These are phyloP conservation scores for Drosophila prosaltans DNA, from an alignment of 1,140 invertebrate genomes.

Conservation along the genomic window DNA sequence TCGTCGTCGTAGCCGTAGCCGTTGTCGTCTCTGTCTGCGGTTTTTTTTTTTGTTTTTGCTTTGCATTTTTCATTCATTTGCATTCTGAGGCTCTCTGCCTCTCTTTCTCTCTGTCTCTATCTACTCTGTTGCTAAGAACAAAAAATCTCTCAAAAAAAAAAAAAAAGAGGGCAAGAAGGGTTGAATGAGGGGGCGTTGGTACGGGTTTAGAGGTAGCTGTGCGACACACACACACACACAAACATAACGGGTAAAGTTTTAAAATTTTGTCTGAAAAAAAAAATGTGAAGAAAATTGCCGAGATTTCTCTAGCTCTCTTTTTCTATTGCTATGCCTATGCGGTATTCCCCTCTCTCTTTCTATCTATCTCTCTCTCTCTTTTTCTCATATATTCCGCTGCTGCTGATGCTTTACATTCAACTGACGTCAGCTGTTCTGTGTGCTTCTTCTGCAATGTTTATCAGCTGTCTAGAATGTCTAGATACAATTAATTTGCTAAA, in stretches of 20 bases:
- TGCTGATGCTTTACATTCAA: neutral
- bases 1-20: conserved; percentile 38
- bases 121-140: conserved; percentile 47
- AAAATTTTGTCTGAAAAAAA: conserved; percentile 37
- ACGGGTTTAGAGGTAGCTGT: conserved; percentile 18
- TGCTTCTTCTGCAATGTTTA: conserved; percentile 16
- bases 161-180: conserved; percentile 35
- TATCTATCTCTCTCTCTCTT: too few relatives aligned
- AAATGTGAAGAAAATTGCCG: conserved; percentile 11
- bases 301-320: neutral
- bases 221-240: neutral
- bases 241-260: conserved; percentile 55
- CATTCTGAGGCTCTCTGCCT: conserved; percentile 39
- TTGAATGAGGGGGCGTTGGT: conserved; percentile 1
- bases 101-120: neutral
- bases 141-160: conserved; percentile 21
- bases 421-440: conserved; percentile 52
- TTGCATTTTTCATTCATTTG: conserved; percentile 75
- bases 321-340: neutral
- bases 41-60: conserved; percentile 43
- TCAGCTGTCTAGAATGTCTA: conserved; percentile 5
- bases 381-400: neutral
- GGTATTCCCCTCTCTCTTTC: too few relatives aligned
- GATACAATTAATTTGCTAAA: conserved; percentile 9
- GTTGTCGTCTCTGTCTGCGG: conserved; percentile 56